Evolutionary conservation across 1,140 invertebrate genomes (phyloP).

Genomic region (Sinonovacula constricta): DNA sequence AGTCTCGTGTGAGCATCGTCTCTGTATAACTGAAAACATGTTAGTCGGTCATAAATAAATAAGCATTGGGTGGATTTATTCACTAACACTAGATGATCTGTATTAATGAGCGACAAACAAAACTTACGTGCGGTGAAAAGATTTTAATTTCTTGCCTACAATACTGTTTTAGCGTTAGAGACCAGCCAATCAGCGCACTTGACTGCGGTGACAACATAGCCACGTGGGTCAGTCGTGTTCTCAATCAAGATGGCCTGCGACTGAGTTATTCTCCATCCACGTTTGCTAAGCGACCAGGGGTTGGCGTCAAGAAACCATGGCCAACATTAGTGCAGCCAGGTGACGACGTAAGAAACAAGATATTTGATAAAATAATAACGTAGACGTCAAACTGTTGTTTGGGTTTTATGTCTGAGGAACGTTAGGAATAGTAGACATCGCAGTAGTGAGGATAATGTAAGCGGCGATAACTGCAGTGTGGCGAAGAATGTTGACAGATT

Average conservation of each 20-base stretch:
- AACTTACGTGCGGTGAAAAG: neutral
- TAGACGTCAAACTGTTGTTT: neutral
- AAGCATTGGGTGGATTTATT: too few species aligned
- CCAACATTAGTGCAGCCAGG: neutral
- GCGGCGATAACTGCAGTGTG: neutral
- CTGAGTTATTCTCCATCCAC: neutral
- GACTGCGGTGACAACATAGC: neutral
- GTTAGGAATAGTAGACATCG: neutral
- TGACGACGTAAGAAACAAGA: neutral
- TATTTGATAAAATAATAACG: neutral
- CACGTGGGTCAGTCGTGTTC: neutral
- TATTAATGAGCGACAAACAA: too few species aligned
- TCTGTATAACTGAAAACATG: too few species aligned
- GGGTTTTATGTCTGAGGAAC: too few species aligned
- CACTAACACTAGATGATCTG: too few species aligned
- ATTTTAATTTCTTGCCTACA: neutral
- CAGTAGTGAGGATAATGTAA: neutral
- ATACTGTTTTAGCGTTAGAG: neutral
- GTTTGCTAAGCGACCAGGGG: neutral
- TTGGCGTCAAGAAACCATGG: neutral
- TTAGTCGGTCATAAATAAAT: too few species aligned
- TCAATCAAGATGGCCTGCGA: neutral
- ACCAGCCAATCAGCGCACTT: neutral
- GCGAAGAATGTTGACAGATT: neutral
- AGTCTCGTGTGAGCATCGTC: too few species aligned